These are phyloP conservation scores for Drosophila repleta DNA, from an alignment of 1,140 invertebrate genomes.

Conservation along the genomic window DNA sequence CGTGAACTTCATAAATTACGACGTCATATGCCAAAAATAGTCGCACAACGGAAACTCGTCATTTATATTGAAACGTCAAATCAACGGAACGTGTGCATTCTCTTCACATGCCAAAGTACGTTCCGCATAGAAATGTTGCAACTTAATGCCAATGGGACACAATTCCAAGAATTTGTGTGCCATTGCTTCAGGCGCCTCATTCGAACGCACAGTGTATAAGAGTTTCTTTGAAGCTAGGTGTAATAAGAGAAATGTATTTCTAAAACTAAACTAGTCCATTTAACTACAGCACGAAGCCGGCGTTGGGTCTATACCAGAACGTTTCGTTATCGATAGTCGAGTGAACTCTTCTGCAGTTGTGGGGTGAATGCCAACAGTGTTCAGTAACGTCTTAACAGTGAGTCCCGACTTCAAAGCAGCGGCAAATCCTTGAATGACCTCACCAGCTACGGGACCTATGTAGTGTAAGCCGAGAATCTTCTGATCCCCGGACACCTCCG, in stretches of 20 bases:
- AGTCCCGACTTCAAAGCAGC: conserved; percentile 92
- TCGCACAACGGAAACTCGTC: conserved; percentile 35
- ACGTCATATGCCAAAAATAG: conserved; percentile 71
- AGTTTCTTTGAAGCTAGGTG: no score
- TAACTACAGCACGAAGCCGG: conserved; percentile 95
- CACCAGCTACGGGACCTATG: conserved; percentile 97
- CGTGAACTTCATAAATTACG: conserved; percentile 75
- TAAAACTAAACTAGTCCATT: conserved; percentile 34
- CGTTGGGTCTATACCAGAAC: conserved; percentile 92
- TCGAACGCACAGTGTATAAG: no score
- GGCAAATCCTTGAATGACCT: conserved; percentile 98
- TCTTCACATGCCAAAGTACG: background rate
- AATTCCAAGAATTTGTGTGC: background rate
- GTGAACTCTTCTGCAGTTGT: conserved; percentile 96
- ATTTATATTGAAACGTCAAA: conserved; percentile 74
- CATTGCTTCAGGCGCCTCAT: no score
- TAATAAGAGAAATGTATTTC: background rate
- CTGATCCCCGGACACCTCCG: conserved; percentile 88
- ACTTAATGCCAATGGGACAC: background rate
- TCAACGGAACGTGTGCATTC: conserved; percentile 55
- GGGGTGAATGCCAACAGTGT: conserved; percentile 98
- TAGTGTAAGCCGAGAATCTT: conserved; percentile 97
- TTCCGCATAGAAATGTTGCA: conserved; percentile 15
- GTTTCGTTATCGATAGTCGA: conserved; percentile 90
- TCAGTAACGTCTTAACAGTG: conserved; percentile 94